Evolutionary conservation across 2,113 vertebrate species (phyloP), one percentile per base, ranked within the genome.

Genomic region (Eubucco bourcierii): DNA sequence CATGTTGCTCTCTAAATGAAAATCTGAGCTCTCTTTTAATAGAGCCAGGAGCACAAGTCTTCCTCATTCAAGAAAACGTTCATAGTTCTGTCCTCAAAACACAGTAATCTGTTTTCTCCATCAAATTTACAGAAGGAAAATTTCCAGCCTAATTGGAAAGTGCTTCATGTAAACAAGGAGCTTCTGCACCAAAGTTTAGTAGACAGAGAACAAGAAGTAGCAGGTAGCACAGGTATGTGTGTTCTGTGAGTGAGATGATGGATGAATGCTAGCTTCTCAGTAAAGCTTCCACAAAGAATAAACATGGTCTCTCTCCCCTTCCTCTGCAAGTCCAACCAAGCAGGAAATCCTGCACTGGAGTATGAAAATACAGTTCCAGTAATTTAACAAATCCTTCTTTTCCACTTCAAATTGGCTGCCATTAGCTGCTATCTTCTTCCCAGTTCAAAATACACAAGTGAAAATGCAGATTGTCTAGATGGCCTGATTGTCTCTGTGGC

Each of bases 91-190:
- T 46, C 28, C 59, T 72, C 73, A 91, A 88, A 65, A 77, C 25
- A 31, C 83, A 89, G 90, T 60, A 52, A 93, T 90, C 44, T 83
- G 82, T 88, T 68, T 95, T 82, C 91, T 89, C 80, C 86, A 90
- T 82, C 91, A 86, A 66, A 90, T 65, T 56, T 76, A 71, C 23
- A 86, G 63, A 67, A 87, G 61, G 58, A 87, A 79, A 72, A 71
- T 13, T 90, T 88, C 70, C 90, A 96, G 89, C 73, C 87, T 89
- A 72, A 84, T 89, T 75, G 94, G 64, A 90, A 96, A 97, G 95
- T 94, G 87, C 95, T 92, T 96, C 53, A 91, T 80, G 78, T 95
- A 95, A 97, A 97, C 81, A 87, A 61, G 63, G 80, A 92, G 90
- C 84, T 93, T 96, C 66, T 84, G 93, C 94, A 93, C 89, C 93